Evolutionary conservation across 2,797 vertebrate genomes (phyloP).

Genomic region (Choloepus didactylus): DNA sequence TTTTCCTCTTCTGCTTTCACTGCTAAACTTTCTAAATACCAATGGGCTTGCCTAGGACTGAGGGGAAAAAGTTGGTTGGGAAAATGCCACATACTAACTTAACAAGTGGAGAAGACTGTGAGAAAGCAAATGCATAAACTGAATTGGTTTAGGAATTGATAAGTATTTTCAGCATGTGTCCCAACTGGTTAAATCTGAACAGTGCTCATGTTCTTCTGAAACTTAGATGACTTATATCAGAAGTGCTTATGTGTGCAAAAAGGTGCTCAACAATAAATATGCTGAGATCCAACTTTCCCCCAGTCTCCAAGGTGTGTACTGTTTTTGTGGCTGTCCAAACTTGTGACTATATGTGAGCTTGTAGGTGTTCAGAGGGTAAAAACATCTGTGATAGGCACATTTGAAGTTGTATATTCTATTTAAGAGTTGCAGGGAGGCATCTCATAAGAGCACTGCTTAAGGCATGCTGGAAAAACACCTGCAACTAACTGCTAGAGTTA

Average conservation of each 20-base stretch:
- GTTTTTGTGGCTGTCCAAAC: neutral
- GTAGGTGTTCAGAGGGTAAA: neutral
- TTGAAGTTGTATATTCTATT: neutral
- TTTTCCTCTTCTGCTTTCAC: neutral
- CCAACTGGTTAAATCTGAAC: neutral
- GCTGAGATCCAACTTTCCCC: neutral
- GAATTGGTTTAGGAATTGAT: neutral
- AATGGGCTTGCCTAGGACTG: neutral
- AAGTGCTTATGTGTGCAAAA: neutral
- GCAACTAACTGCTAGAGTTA: neutral
- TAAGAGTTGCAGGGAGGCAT: neutral
- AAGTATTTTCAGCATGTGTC: neutral
- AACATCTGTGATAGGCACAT: neutral
- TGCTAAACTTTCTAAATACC: constrained; percentile 1
- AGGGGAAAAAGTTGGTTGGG: constrained; percentile 4
- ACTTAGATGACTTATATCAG: neutral
- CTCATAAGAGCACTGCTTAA: neutral
- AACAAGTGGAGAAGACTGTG: neutral
- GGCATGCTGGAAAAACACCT: neutral
- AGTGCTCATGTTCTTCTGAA: neutral
- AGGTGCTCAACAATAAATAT: neutral
- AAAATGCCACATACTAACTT: neutral
- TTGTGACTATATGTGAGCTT: neutral
- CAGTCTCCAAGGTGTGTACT: neutral
- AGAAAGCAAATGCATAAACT: neutral